Evolutionary conservation across 2,113 vertebrate species (phyloP).

Genomic region (Syngnathus scovelli): DNA sequence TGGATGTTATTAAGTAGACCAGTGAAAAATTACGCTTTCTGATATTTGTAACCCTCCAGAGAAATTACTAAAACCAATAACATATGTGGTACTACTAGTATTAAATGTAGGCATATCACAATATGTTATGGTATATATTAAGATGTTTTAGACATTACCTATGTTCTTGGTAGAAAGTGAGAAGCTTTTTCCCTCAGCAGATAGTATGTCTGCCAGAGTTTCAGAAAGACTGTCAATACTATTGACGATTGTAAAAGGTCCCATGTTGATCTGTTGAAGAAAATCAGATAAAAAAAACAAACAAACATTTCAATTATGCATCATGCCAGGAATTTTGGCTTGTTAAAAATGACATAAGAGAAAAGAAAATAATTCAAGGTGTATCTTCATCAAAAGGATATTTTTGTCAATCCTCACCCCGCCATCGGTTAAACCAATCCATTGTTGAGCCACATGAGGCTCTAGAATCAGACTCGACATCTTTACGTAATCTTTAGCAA

Average conservation of each 20-base stretch:
- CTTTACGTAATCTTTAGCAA: constrained; percentile 55
- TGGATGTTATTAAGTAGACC: not conserved
- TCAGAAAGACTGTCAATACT: constrained; percentile 67
- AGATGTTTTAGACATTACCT: constrained; percentile 46
- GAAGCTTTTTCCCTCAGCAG: constrained; percentile 54
- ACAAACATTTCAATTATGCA: not conserved
- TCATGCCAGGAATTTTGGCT: not conserved
- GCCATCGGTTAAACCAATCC: constrained; percentile 46
- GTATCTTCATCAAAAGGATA: not conserved
- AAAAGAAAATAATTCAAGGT: not conserved
- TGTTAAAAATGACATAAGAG: too few relatives aligned
- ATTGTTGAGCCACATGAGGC: constrained; percentile 45
- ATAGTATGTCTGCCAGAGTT: constrained; percentile 60
- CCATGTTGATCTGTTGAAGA: constrained; percentile 43
- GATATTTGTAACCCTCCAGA: not conserved
- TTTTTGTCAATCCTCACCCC: constrained; percentile 41
- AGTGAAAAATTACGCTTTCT: not conserved
- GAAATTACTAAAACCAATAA: not conserved
- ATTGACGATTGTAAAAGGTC: constrained; percentile 64
- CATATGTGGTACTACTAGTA: not conserved
- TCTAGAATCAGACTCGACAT: constrained; percentile 57
- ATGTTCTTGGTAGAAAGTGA: constrained; percentile 72
- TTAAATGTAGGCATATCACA: not conserved
- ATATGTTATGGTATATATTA: not conserved
- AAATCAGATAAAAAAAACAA: constrained; percentile 1